Conservation (phyloP, 2,113 vertebrate species). For the Herpailurus yagouaroundi region DNA sequence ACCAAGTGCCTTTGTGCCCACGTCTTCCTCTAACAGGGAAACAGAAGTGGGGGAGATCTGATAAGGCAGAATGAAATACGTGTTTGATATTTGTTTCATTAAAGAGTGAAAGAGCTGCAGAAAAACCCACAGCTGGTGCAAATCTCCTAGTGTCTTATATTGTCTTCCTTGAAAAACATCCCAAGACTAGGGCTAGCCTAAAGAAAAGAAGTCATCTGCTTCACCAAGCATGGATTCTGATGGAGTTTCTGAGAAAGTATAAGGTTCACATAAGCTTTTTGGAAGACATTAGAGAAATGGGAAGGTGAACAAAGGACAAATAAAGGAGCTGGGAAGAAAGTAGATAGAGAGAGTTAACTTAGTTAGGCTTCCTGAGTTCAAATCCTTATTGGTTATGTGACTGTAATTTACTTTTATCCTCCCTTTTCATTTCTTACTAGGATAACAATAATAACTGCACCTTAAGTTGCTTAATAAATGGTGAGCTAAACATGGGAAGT, state of each 20-base stretch:
- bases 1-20: neutral
- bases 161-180: neutral
- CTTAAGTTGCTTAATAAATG: neutral
- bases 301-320: neutral
- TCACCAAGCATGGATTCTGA: neutral
- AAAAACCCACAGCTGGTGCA: neutral
- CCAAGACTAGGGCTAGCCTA: neutral
- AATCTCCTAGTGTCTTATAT: neutral
- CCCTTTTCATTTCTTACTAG: neutral
- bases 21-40: neutral
- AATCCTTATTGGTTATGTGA: neutral
- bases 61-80: neutral
- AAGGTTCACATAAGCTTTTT: neutral
- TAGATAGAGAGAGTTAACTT: neutral
- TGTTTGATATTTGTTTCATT: neutral
- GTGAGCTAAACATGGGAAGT: neutral
- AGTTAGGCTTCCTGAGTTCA: neutral
- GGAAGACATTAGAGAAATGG: neutral
- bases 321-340: neutral
- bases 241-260: neutral
- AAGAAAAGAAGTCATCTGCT: neutral
- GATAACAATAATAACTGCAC: neutral
- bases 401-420: neutral
- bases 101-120: neutral
- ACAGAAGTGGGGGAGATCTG: accelerated